A percentile compares a stretch with the other conserved stretches of the same genome.
Conservation (phyloP, 2,888 invertebrate genomes). For the Scaptomyza reducta region DNA sequence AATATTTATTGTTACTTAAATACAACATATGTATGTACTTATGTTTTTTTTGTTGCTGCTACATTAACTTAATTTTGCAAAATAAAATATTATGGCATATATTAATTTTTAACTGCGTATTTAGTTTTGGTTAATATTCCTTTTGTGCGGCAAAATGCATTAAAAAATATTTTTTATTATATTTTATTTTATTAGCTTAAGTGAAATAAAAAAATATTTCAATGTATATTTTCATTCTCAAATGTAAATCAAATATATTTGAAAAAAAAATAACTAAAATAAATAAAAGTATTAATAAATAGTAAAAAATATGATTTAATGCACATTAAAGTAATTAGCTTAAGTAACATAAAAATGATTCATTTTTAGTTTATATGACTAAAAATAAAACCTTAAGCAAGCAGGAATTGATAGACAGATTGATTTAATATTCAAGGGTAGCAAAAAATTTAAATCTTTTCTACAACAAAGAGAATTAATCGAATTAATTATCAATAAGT, state of each 20-base stretch:
- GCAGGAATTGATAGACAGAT: no score
- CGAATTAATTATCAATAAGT: neutral
- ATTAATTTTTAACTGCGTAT: neutral
- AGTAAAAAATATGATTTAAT: no score
- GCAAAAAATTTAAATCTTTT: no score
- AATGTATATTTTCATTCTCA: neutral
- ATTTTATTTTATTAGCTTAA: no score
- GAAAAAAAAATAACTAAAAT: neutral
- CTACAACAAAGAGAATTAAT: neutral
- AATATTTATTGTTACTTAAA: conserved; percentile 49
- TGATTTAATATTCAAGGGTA: no score
- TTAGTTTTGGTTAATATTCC: neutral
- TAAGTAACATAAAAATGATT: no score
- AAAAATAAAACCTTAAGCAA: no score
- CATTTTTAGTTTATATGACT: no score
- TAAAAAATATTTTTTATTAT: no score
- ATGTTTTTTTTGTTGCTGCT: neutral
- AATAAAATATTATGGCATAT: neutral
- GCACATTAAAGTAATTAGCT: no score
- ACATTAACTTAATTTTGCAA: neutral
- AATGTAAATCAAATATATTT: neutral
- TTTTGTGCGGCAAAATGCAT: neutral
- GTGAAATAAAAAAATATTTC: no score
- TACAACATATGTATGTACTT: neutral
- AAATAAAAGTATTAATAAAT: no score